Evolutionary conservation across 2,888 invertebrate species (phyloP), one percentile per base, ranked within the genome.

Genomic region (Athalia rosae): DNA sequence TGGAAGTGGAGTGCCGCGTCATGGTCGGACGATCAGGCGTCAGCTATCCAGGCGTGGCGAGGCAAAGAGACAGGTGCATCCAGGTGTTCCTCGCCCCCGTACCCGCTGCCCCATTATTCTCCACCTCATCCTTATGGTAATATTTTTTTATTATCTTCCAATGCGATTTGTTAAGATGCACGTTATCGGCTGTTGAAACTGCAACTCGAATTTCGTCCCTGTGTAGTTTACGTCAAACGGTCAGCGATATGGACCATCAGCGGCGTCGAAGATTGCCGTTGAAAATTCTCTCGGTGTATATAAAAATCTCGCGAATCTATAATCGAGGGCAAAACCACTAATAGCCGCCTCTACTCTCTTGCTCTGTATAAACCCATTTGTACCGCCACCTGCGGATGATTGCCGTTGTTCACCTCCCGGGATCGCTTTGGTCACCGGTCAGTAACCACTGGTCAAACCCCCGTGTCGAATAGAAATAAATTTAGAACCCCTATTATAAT

Each of bases 51-150:
- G 56, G 80, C 83, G 83, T 81, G 82, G 83, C 84, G 81, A 78
- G 80, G 78, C 78, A 41, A 66, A 61, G 50, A 78, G 83, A 85
- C 87, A 87, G 87, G 87, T 87, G 87, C 84, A 82, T 84, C 84
- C 84, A 85, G 83, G 79, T 85, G 83, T 77, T 48, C 50, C 67
- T 76, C 50, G 61, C 45, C 63, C 71, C 11, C n/a, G 48, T 41
- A 48, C 13, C 48, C n/a, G 59, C 48, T 50, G 11, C 15, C 4
- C 74, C 61, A 28, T 43, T 28, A 45, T 13, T 4, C 73, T 15
- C 8, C 4, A 13, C 15, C 7, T 61, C 6, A 61, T 53, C 41
- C 47, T 45, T 43, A 45, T 28, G 28, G 45, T 41, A 43, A 62
- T 62, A 41, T 41, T 64, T 47, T 3, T 45, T 64, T 64, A 64